Conservation (phyloP, 2,888 invertebrate genomes). For the Mechanitis messenoides region DNA sequence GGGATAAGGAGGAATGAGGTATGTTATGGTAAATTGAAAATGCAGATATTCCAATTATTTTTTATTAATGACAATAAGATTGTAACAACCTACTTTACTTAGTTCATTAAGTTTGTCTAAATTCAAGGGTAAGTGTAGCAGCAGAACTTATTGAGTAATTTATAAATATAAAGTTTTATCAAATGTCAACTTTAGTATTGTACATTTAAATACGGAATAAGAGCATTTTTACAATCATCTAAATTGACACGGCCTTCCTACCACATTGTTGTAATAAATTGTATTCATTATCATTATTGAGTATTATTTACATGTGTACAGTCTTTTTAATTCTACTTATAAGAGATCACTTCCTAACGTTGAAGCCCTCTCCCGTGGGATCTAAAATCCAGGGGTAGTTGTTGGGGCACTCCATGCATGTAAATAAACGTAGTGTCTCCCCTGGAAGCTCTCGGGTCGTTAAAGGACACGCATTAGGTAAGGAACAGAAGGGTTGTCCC, state of each 20-base stretch:
- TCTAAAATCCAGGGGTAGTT: conserved; percentile 97
- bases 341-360: conserved; percentile 83
- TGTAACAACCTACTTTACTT: conserved; percentile 45
- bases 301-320: conserved; percentile 77
- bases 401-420: conserved; percentile 97
- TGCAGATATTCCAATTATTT: conserved; percentile 30
- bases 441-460: conserved; percentile 94
- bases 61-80: conserved; percentile 42
- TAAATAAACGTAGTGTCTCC: conserved; percentile 93
- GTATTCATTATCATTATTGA: conserved; percentile 68
- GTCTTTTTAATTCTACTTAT: conserved; percentile 69
- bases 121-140: conserved; percentile 36
- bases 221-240: conserved; percentile 27
- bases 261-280: conserved; percentile 41
- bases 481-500: conserved; percentile 93
- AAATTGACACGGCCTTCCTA: conserved; percentile 39
- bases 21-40: conserved; percentile 9
- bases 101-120: conserved; percentile 40
- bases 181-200: conserved; percentile 32
- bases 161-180: conserved; percentile 24
- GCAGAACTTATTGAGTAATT: conserved; percentile 26
- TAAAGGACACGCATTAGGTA: conserved; percentile 93
- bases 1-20: not conserved
- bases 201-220: conserved; percentile 4
- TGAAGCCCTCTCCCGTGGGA: conserved; percentile 95